phyloP scores from a whole-genome alignment of 2,797 vertebrate genomes.

The Cossypha heuglini region DNA sequence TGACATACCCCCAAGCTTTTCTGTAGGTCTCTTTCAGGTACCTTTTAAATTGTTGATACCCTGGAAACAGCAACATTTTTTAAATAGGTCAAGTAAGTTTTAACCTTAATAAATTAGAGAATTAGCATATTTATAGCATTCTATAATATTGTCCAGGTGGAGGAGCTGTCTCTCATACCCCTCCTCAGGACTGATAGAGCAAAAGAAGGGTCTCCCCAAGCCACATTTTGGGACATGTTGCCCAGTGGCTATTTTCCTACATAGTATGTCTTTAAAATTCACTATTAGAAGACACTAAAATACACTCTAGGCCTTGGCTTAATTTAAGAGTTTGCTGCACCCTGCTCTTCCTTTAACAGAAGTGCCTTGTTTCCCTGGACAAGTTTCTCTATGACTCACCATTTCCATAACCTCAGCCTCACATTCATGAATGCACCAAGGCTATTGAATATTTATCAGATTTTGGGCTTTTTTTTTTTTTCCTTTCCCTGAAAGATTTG shows the following conservation, averaged over 20 bases:
- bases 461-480: not conserved
- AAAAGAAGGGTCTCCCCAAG: not conserved
- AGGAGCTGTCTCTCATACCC: not conserved
- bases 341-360: not conserved
- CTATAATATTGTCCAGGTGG: not conserved
- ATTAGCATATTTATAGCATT: not conserved
- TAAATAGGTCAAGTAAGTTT: not conserved
- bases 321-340: not conserved
- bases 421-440: not conserved
- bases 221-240: not conserved
- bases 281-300: not conserved
- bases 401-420: not conserved
- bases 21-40: not conserved
- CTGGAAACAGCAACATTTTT: not conserved
- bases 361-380: not conserved
- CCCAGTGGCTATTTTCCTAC: not conserved
- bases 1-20: not conserved
- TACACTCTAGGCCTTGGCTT: not conserved
- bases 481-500: not conserved
- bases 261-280: not conserved
- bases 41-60: not conserved
- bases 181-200: not conserved
- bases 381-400: not conserved
- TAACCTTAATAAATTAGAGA: not conserved
- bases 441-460: slow-evolving; percentile 41